A percentile compares a stretch with the other conserved stretches of the same genome.
Conservation (phyloP, 2,113 vertebrate species). For the Hippocampus guttulatus region DNA sequence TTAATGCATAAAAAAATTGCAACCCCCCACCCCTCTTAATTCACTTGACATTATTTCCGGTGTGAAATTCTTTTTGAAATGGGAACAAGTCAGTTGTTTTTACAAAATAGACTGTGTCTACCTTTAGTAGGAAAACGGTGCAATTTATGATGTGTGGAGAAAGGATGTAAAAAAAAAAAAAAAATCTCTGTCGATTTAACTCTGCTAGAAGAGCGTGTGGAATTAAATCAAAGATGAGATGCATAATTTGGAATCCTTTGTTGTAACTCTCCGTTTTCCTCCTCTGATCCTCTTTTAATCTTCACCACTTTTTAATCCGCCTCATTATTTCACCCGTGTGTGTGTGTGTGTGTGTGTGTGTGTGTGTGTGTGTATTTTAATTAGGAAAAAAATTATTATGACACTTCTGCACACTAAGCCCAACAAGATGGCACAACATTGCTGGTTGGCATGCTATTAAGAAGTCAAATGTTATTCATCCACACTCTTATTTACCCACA, state of each 20-base stretch:
- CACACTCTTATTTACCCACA: conserved; percentile 10
- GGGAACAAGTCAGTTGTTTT: too few species aligned
- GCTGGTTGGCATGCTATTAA: conserved; percentile 18
- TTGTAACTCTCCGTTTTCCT: conserved; percentile 18
- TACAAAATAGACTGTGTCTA: too few species aligned
- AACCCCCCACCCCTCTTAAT: too few species aligned
- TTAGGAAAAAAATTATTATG: conserved; percentile 42
- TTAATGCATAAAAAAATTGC: too few species aligned
- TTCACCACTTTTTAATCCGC: conserved; percentile 24
- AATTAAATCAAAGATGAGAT: conserved; percentile 11
- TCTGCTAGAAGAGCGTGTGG: background rate
- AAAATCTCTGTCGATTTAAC: conserved; percentile 10
- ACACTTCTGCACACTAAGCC: conserved; percentile 41
- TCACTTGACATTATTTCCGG: too few species aligned
- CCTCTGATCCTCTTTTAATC: conserved; percentile 18
- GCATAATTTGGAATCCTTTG: conserved; percentile 8
- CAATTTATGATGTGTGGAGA: background rate
- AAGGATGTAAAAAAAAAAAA: background rate
- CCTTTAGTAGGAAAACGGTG: background rate
- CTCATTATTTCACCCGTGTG: conserved; percentile 24
- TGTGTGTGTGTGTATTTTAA: conserved; percentile 21
- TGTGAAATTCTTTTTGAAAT: too few species aligned
- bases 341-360: background rate
- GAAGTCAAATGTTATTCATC: background rate
- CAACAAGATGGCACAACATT: conserved; percentile 13